These are phyloP conservation scores for Trypoxylus dichotomus DNA, from an alignment of 1,140 invertebrate genomes.

Conservation along the genomic window DNA sequence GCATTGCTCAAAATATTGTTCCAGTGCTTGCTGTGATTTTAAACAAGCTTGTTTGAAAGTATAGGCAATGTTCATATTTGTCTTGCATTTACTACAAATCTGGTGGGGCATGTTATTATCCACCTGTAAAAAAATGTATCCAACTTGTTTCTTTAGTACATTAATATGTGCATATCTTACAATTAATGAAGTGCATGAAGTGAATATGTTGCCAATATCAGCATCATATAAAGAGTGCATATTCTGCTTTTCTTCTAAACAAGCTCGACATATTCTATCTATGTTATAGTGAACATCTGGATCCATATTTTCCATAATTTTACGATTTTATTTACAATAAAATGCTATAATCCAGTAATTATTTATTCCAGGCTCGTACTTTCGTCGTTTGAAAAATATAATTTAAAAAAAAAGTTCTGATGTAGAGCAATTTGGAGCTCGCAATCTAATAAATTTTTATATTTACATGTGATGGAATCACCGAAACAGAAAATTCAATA, in stretches of 20 bases:
- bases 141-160: neutral
- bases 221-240: slow-evolving; percentile 35
- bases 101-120: slow-evolving; percentile 34
- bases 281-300: slow-evolving; percentile 16
- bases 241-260: slow-evolving; percentile 37
- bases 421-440: too few relatives aligned
- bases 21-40: slow-evolving; percentile 37
- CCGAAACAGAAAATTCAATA: neutral
- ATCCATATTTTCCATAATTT: neutral
- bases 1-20: slow-evolving; percentile 34
- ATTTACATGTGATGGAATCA: neutral
- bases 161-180: slow-evolving; percentile 28
- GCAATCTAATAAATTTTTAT: too few relatives aligned
- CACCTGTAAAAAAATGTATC: slow-evolving; percentile 33
- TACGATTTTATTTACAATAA: too few relatives aligned
- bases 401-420: too few relatives aligned
- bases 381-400: too few relatives aligned
- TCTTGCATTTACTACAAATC: slow-evolving; percentile 39
- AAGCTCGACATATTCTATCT: slow-evolving; percentile 41
- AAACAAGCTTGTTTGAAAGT: slow-evolving; percentile 41
- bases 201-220: slow-evolving; percentile 36
- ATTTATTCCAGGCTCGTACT: too few relatives aligned
- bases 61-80: slow-evolving; percentile 35
- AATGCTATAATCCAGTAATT: too few relatives aligned
- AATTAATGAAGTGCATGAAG: slow-evolving; percentile 38